Percentiles rank a stretch among this genome's conserved stretches.
Evolutionary conservation across 1,140 invertebrate genomes (phyloP).

Genomic region (Diachasmimorpha longicaudata): DNA sequence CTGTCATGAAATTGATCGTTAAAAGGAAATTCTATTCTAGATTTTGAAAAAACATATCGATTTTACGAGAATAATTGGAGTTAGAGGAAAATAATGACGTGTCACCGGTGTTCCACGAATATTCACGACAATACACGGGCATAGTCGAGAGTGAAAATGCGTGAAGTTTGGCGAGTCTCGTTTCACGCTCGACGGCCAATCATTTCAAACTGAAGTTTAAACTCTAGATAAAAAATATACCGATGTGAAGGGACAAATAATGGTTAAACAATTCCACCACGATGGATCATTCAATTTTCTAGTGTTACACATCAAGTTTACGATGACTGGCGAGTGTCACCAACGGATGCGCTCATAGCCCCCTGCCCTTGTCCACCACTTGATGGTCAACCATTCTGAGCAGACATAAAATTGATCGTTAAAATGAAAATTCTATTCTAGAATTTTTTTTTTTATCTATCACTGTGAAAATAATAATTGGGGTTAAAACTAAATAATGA

Average conservation of each 20-base stretch:
- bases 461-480: background rate
- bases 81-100: background rate
- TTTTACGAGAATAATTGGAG: background rate
- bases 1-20: background rate
- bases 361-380: background rate
- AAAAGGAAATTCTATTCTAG: background rate
- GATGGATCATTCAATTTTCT: slow-evolving; percentile 42
- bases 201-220: too few relatives aligned
- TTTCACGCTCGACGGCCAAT: too few relatives aligned
- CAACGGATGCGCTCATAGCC: background rate
- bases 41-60: background rate
- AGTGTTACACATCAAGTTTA: slow-evolving; percentile 19
- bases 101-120: too few relatives aligned
- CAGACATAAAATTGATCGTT: background rate
- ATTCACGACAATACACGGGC: too few relatives aligned
- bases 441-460: too few relatives aligned
- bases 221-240: too few relatives aligned
- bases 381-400: background rate
- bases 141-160: too few relatives aligned
- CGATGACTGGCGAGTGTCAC: slow-evolving; percentile 11
- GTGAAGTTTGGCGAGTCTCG: too few relatives aligned
- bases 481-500: background rate
- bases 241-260: too few relatives aligned
- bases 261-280: slow-evolving; percentile 7
- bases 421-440: background rate